Percentiles rank a stretch among this genome's conserved stretches.
These are phyloP conservation scores for Venustaconcha ellipsiformis DNA, from an alignment of 1,140 invertebrate species.

Conservation along the genomic window DNA sequence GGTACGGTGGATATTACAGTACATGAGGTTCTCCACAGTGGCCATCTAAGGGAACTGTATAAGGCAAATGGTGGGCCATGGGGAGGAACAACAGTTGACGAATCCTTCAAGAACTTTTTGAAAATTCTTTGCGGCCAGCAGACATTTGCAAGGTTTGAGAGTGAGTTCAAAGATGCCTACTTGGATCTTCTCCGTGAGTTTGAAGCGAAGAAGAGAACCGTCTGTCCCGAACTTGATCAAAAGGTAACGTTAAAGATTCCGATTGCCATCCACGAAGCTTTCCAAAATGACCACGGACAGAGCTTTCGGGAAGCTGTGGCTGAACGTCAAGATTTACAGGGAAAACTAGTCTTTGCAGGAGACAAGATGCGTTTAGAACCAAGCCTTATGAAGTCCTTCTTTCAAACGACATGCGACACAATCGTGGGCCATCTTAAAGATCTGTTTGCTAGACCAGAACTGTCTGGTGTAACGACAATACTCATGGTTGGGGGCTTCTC, in stretches of 20 bases:
- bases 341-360: background rate
- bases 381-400: slow-evolving; percentile 1
- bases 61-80: slow-evolving; percentile 17
- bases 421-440: slow-evolving; percentile 2
- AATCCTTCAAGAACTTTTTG: slow-evolving; percentile 8
- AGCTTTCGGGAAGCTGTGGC: background rate
- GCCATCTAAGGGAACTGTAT: slow-evolving; percentile 8
- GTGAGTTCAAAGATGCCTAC: background rate
- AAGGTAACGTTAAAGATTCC: background rate
- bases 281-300: background rate
- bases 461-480: slow-evolving; percentile 2
- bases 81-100: slow-evolving; percentile 14
- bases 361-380: slow-evolving; percentile 13
- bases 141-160: background rate
- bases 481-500: slow-evolving; percentile 19
- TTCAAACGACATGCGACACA: background rate
- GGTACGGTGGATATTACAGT: slow-evolving; percentile 18
- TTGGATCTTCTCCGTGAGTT: background rate
- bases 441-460: background rate
- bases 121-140: background rate
- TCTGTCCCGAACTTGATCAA: background rate
- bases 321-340: slow-evolving; percentile 8
- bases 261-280: background rate
- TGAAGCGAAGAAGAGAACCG: background rate
- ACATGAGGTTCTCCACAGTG: slow-evolving; percentile 4